Conservation (phyloP, 2,113 vertebrate genomes). For the Penelope pileata region DNA sequence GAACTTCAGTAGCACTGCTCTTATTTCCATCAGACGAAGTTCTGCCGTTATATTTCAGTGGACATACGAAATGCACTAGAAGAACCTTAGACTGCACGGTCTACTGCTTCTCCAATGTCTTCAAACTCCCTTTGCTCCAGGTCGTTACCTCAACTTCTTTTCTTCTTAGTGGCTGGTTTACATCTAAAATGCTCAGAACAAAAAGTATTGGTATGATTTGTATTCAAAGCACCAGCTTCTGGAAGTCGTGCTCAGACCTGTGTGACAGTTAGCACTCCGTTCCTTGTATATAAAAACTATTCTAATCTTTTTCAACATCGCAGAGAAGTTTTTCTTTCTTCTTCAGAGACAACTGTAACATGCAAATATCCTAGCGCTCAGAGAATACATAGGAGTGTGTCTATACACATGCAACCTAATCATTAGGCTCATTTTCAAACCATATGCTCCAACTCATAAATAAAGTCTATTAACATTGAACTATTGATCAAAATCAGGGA, state of each 20-base stretch:
- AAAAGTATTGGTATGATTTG: constrained; percentile 18
- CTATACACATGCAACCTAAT: background rate
- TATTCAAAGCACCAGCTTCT: constrained; percentile 30
- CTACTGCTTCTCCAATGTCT: background rate
- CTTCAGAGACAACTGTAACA: background rate
- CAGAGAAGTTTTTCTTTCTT: background rate
- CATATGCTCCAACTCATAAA: constrained; percentile 32
- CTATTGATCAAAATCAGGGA: constrained; percentile 57
- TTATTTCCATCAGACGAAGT: background rate
- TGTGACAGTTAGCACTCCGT: background rate
- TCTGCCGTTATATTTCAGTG: background rate
- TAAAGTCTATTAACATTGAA: constrained; percentile 46
- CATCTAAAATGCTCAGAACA: constrained; percentile 25
- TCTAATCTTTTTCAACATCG: background rate
- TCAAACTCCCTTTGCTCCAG: constrained; percentile 30
- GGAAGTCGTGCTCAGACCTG: background rate
- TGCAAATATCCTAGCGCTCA: constrained; percentile 18
- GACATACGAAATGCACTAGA: background rate
- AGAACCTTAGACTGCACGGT: background rate
- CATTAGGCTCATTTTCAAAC: constrained; percentile 32
- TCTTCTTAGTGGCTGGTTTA: background rate
- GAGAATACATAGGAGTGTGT: background rate
- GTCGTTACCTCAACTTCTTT: constrained; percentile 27
- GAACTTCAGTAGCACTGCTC: background rate
- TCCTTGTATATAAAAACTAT: background rate